Conservation (phyloP, 2,797 vertebrate species). For the Discoglossus pictus region DNA sequence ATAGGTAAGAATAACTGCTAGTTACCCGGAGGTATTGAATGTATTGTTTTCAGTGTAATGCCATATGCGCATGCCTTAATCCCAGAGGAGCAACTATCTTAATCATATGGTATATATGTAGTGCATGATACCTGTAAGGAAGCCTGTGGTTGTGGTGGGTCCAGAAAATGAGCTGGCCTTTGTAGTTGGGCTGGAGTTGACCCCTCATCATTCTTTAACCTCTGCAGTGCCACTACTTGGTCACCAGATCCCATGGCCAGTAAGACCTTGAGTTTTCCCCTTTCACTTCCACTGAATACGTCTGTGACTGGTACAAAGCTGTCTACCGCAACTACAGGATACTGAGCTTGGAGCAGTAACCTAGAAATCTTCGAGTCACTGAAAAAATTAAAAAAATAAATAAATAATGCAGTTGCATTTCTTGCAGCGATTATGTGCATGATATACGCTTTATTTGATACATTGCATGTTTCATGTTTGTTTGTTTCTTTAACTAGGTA, state of each 20-base stretch:
- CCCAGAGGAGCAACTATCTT: too few species aligned
- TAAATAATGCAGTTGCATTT: too few species aligned
- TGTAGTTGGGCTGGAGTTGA: slow-evolving; percentile 44
- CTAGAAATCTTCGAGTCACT: slow-evolving; percentile 82
- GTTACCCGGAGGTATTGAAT: too few species aligned
- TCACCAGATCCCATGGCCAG: slow-evolving; percentile 87
- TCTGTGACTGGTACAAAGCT: slow-evolving; percentile 84
- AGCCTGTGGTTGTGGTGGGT: slow-evolving; percentile 66
- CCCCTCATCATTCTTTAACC: slow-evolving; percentile 74
- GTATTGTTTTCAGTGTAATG: too few species aligned
- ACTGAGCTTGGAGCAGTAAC: slow-evolving; percentile 87
- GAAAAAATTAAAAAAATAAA: slow-evolving; percentile 42
- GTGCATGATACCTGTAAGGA: slow-evolving; percentile 13
- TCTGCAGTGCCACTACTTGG: slow-evolving; percentile 84
- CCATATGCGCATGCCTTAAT: too few species aligned
- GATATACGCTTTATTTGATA: too few species aligned
- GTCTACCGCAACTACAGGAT: slow-evolving; percentile 91
- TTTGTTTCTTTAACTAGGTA: too few species aligned
- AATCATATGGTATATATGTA: too few species aligned
- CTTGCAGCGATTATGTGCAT: too few species aligned
- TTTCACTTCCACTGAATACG: slow-evolving; percentile 80
- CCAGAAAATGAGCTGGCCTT: slow-evolving; percentile 79
- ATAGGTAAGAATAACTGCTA: too few species aligned
- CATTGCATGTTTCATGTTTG: too few species aligned
- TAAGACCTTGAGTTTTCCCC: slow-evolving; percentile 84